Conservation (phyloP, 2,888 invertebrate genomes). For the Cryptocheilus praepositus region DNA sequence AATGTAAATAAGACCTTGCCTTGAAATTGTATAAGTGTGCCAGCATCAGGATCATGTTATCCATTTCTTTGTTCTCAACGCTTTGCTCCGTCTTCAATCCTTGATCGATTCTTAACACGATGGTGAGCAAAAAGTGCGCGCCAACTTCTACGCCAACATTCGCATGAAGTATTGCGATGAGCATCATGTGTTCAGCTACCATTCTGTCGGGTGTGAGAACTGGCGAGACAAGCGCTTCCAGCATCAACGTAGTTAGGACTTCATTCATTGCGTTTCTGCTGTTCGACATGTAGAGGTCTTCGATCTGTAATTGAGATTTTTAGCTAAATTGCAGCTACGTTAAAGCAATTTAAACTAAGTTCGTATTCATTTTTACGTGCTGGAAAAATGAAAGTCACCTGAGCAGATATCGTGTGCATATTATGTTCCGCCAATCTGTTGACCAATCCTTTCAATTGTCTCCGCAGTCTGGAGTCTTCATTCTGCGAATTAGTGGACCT, state of each 20-base stretch:
- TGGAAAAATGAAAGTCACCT: constrained; percentile 66
- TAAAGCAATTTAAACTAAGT: no score
- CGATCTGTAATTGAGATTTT: constrained; percentile 78
- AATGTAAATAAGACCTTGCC: constrained; percentile 73
- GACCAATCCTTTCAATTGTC: constrained; percentile 90
- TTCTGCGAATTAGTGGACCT: constrained; percentile 77
- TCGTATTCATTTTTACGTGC: no score
- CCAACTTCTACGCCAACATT: constrained; percentile 95
- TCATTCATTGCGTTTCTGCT: constrained; percentile 91
- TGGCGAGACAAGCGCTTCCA: constrained; percentile 81
- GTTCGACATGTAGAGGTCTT: constrained; percentile 85
- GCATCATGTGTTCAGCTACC: constrained; percentile 88
- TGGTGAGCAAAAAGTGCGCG: constrained; percentile 87
- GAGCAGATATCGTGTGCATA: constrained; percentile 86
- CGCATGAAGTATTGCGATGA: constrained; percentile 90
- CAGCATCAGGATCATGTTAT: constrained; percentile 87
- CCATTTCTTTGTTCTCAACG: constrained; percentile 86
- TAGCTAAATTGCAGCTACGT: constrained; percentile 15
- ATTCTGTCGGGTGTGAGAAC: constrained; percentile 84
- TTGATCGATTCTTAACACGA: constrained; percentile 82
- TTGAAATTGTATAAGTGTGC: constrained; percentile 93
- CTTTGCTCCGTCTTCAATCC: constrained; percentile 76
- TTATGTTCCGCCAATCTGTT: constrained; percentile 93
- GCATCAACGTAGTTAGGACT: constrained; percentile 82
- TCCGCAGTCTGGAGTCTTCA: constrained; percentile 83